These are phyloP conservation scores for Tromatobia lineatoria DNA, from an alignment of 2,888 invertebrate genomes.

Conservation along the genomic window DNA sequence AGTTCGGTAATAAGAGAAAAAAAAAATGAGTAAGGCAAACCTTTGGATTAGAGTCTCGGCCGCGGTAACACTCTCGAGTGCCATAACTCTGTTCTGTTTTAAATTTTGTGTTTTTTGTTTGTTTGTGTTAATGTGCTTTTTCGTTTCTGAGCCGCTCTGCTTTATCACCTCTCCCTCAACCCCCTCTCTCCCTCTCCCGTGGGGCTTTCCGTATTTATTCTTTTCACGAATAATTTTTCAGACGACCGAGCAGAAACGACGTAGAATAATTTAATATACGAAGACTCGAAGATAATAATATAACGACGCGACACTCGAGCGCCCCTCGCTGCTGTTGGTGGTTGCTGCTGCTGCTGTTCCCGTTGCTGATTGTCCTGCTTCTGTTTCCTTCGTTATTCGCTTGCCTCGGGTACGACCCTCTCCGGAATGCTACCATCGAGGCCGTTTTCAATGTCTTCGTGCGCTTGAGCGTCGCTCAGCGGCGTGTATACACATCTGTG, in stretches of 20 bases:
- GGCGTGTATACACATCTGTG: background rate
- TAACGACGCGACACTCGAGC: constrained; percentile 71
- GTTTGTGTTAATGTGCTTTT: constrained; percentile 60
- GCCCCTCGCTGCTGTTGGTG: constrained; percentile 61
- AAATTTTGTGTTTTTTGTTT: constrained; percentile 35
- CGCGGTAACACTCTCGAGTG: constrained; percentile 85
- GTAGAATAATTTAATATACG: constrained; percentile 58
- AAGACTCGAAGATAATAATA: constrained; percentile 59
- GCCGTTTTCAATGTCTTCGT: constrained; percentile 18
- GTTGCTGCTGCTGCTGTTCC: constrained; percentile 48
- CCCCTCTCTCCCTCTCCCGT: constrained; percentile 46
- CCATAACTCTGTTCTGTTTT: constrained; percentile 78
- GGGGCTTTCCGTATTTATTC: constrained; percentile 46
- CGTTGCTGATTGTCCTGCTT: constrained; percentile 41
- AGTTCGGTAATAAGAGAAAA: constrained; percentile 69
- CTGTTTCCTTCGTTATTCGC: constrained; percentile 62
- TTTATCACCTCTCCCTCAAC: constrained; percentile 64
- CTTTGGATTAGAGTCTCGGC: constrained; percentile 85
- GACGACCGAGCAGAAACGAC: constrained; percentile 51
- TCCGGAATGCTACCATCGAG: constrained; percentile 48
- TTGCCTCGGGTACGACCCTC: constrained; percentile 34
- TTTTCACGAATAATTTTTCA: constrained; percentile 65
- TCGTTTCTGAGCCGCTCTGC: constrained; percentile 45
- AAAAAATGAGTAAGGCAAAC: constrained; percentile 84
- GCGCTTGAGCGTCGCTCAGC: background rate